A percentile compares a stretch with the other conserved stretches of the same genome.
Conservation (phyloP, 2,113 vertebrate species). For the Callipepla squamata region DNA sequence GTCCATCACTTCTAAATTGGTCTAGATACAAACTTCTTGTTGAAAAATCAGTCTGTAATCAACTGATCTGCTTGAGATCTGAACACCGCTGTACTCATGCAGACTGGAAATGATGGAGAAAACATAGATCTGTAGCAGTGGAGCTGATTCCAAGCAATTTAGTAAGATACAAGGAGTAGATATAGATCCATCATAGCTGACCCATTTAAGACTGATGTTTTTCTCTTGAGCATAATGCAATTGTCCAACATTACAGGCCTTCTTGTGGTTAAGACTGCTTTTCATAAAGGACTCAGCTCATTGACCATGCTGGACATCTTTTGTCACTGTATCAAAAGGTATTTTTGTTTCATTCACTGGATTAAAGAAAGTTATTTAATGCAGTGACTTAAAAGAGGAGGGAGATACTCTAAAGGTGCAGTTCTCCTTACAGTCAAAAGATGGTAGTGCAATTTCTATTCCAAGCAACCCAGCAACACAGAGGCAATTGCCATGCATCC, state of each 20-base stretch:
- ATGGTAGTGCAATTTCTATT: slow-evolving; percentile 59
- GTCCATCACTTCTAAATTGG: background rate
- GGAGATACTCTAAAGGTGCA: slow-evolving; percentile 12
- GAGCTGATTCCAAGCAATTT: background rate
- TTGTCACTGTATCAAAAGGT: background rate
- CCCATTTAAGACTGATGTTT: background rate
- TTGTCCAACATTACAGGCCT: background rate
- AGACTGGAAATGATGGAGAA: background rate
- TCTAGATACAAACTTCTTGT: background rate
- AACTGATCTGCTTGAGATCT: background rate
- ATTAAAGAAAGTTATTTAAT: background rate
- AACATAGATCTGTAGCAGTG: background rate
- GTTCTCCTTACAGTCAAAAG: slow-evolving; percentile 58
- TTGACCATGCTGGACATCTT: background rate
- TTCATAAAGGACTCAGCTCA: background rate
- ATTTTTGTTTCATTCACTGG: background rate
- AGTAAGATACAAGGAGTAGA: background rate
- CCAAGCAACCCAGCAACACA: background rate
- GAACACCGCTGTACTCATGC: background rate
- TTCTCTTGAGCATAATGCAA: background rate
- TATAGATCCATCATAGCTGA: background rate
- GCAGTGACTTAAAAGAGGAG: background rate
- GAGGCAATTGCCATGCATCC: background rate
- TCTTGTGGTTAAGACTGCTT: background rate
- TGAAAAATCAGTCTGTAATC: background rate